phyloP scores from a whole-genome alignment of 2,113 vertebrate species.

The Menura novaehollandiae region DNA sequence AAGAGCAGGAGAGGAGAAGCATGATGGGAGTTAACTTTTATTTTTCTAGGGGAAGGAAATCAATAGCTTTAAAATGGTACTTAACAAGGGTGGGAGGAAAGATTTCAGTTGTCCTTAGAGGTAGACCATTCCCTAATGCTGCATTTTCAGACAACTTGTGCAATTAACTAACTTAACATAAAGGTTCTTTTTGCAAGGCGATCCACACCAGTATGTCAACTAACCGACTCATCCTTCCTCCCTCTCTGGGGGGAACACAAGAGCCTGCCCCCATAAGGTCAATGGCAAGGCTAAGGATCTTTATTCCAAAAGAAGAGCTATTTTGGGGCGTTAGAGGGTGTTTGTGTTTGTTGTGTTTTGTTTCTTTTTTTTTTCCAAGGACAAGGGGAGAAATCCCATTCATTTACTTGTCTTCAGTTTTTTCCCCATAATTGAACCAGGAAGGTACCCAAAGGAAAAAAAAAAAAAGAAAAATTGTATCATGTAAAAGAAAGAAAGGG shows the following conservation, averaged over 20 bases:
- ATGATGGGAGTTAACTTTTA: not conserved
- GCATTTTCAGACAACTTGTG: not conserved
- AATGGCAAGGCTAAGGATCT: not conserved
- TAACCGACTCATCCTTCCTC: not conserved
- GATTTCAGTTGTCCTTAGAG: not conserved
- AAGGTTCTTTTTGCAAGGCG: not conserved
- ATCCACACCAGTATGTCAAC: not conserved
- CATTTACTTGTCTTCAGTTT: not conserved
- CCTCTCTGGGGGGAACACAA: not conserved
- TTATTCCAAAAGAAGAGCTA: not conserved
- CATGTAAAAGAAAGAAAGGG: not conserved
- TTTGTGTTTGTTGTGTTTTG: not conserved
- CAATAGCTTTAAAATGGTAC: not conserved
- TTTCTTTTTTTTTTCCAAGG: not conserved
- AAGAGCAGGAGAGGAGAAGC: not conserved
- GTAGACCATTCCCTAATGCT: not conserved
- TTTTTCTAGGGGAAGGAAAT: not conserved
- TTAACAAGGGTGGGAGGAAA: not conserved
- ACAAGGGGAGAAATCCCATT: not conserved
- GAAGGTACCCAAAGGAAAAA: not conserved
- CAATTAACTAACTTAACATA: not conserved
- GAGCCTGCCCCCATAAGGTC: not conserved
- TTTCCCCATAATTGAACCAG: not conserved
- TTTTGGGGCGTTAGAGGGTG: accelerated
- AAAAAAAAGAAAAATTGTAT: not conserved